Base-by-base conservation (phyloP, 2,888 invertebrate species). In the Amphipyra tragopoginis region DNA sequence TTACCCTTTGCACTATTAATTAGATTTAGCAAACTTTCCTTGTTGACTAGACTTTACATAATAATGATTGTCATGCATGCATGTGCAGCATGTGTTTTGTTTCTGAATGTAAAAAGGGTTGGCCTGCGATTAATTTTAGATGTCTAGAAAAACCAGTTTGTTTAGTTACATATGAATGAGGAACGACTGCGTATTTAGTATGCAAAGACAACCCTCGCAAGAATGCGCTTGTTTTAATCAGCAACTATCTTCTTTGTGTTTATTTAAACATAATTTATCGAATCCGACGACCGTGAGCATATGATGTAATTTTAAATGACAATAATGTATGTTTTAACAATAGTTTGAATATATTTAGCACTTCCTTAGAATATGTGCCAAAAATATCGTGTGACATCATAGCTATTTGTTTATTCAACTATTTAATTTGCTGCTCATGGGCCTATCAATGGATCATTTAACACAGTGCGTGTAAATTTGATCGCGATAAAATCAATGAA, bases 401-500 rank as follows among this genome's bases (percentile, higher is more conserved):
- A 64, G 51, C 26, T 66, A 44, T 65, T 75, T 81, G 69, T 60
- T 72, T 72, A 71, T 74, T 74, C 61, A 69, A 68, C 67, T 73
- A 82, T 80, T 71, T 54, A 63, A 69, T 79, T 43, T 56, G 47
- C 70, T 54, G 52, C 70, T 75, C 81, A 73, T 74, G 71, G 73
- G 47, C 74, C 77, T 84, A 82, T 82, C 80, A 82, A 88, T 86
- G 86, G 85, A 83, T 88, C 86, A 83, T 89, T 90, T 86, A 91
- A 89, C 86, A 87, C 86, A 83, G 81, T 86, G 86, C 85, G 86
- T 87, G 87, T 87, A 83, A 87, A 89, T 87, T 86, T 83, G 85
- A 83, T 88, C 83, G 81, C 85, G 86, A 88, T 88, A 83, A 85
- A 89, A 88, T 85, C 86, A 88, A 84, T 88, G 85, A 84, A 86